Base-by-base conservation (phyloP, 2,888 invertebrate genomes). In the Melolontha melolontha region DNA sequence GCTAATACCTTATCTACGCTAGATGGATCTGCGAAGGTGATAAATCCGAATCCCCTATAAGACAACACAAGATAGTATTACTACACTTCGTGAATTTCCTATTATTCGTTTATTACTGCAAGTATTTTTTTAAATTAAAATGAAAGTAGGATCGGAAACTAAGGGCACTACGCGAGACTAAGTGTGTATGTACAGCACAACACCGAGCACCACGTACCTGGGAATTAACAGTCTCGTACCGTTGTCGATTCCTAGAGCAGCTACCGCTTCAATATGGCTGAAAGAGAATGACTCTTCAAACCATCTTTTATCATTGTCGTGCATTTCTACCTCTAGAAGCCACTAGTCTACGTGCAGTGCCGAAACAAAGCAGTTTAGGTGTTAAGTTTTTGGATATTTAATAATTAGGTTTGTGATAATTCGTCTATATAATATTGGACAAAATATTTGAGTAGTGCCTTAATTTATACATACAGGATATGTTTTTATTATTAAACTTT, bases 1-100 rank as follows among this genome's bases (percentile, higher is more conserved):
- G 95, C 94, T 90, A 99, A 92, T 85, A 99, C 98, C 90, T 98
- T 97, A 89, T 98, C 98, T 89, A 98, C 97, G 88, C 96, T 94
- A 87, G 93, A 90, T 83, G 98, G 94, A 87, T 98, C 98, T 86
- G 94, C 93, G 88, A 98, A 99, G 86, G 98, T 99, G 88, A 99
- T 97, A 90, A 99, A 99, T 83, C 99, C 99, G 86, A 99, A 99
- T 83, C 98, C 98, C 90, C 97, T 97, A 92, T 74, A 90, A 90
- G 77, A 79, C 78, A 79, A 80, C 77, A 80, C 77, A 81, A 79
- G 75, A 79, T 76, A 77, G 78, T 75, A 79, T 79, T 79, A 79
- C 77, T 78, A 79, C 74, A 75, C 17, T 62, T 62, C 10, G 59
- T 62, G 59, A 34, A 34, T 62, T 39, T 62, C 47, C 59, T 34